Base-by-base conservation (phyloP, 2,797 vertebrate genomes). In the Ceyx erithaca region DNA sequence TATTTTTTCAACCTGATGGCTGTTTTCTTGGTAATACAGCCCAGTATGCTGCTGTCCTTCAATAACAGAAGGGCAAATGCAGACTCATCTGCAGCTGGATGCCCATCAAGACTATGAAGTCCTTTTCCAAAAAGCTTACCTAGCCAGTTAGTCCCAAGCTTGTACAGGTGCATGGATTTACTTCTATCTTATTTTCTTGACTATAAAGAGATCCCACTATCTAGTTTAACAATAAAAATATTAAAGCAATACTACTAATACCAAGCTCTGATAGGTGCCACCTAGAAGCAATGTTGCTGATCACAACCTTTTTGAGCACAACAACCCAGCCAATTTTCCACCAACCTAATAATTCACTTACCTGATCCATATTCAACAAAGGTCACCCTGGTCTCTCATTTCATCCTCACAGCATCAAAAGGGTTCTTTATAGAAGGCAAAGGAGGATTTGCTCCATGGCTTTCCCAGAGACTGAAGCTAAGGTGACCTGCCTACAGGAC, bases 361-460 rank as follows among this genome's bases (percentile, higher is more conserved):
- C 16, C 3, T n/a, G 61, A 19, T 18, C 25, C 15, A 28, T 8
- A 14, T 22, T 58, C 12, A 18, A 61, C 12, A 22, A 28, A 69
- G 25, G 23, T 83, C 3, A 2, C 33, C 10, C 4, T 26, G 6
- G 5, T n/a, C 12, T 51, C 51, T 46, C 21, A 15, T 51, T 46
- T 25, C 30, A 62, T 12, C n/a, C 28, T 51, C 25, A 49, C 8
- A 69, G 22, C 35, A 14, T 49, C 25, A 57, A 82, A 73, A 3
- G 2, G 25, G 10, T 48, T 54, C 8, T 0, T 48, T 54, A 7
- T 0, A 28, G 23, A 19, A 81, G 6, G 19, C 28, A 17, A 21
- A 71, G 9, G 4, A 67, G 3, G 12, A 77, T 77, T 66, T 67
- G 37, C 16, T 77, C 23, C 12, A 35, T 3, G 66, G 40, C 17